Evolutionary conservation across 2,888 invertebrate genomes (phyloP).

Genomic region (Cryptophagus acutangulus): DNA sequence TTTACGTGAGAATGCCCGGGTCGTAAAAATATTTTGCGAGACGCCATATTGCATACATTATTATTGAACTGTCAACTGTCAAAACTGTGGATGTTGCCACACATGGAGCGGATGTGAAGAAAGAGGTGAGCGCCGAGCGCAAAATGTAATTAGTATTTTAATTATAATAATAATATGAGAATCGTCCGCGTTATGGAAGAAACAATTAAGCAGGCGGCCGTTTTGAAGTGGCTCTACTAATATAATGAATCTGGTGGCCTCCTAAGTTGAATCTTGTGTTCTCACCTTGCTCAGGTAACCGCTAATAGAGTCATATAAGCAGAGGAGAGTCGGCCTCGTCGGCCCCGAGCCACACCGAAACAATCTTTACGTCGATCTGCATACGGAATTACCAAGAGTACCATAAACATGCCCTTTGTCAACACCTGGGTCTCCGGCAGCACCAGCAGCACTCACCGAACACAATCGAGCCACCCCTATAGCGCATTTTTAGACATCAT

Average conservation of each 20-base stretch:
- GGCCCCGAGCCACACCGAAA: constrained; percentile 22
- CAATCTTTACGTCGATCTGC: constrained; percentile 35
- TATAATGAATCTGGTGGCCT: constrained; percentile 31
- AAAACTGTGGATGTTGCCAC: too few species aligned
- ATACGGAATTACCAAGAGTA: constrained; percentile 39
- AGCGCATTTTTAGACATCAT: constrained; percentile 39
- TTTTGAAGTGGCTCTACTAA: constrained; percentile 29
- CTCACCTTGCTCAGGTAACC: constrained; percentile 34
- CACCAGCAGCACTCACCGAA: too few species aligned
- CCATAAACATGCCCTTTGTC: constrained; percentile 44
- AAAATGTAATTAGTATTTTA: too few species aligned
- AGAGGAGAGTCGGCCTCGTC: too few species aligned
- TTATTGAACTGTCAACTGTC: too few species aligned
- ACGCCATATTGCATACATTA: too few species aligned
- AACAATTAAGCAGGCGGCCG: constrained; percentile 25
- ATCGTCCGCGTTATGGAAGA: constrained; percentile 11
- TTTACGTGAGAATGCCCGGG: too few species aligned
- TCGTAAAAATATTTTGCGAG: too few species aligned
- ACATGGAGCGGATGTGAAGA: too few species aligned
- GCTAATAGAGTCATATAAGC: constrained; percentile 42
- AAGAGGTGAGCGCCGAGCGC: too few species aligned
- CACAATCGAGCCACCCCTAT: constrained; percentile 34
- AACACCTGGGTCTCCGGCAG: constrained; percentile 43
- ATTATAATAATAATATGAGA: too few species aligned
- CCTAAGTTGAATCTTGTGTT: constrained; percentile 32